Conservation (phyloP, 2,113 vertebrate genomes). For the Phylloscopus trochilus region DNA sequence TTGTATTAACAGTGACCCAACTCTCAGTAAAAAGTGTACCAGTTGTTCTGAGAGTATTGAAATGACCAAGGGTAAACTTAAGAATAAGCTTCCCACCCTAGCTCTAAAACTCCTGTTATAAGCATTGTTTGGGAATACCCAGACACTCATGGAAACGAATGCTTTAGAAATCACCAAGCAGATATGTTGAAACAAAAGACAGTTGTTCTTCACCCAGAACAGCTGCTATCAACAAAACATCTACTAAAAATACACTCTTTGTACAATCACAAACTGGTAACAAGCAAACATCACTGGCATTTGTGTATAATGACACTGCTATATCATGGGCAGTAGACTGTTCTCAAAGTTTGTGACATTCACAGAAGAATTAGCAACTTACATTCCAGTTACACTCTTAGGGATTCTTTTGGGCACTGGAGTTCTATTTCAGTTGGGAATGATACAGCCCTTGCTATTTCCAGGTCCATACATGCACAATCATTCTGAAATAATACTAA, state of each 20-base stretch:
- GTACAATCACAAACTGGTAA: neutral
- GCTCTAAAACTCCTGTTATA: neutral
- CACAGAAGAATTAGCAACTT: neutral
- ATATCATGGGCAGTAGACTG: neutral
- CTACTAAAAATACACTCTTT: neutral
- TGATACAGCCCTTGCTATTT: neutral
- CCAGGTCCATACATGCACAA: neutral
- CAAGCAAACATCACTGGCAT: neutral
- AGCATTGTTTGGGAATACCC: neutral
- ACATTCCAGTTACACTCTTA: neutral
- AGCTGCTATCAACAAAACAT: conserved; percentile 3
- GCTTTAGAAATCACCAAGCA: conserved; percentile 14
- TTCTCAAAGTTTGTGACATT: neutral
- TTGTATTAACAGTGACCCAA: neutral
- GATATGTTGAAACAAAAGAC: conserved; percentile 34
- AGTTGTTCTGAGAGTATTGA: neutral
- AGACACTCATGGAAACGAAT: neutral
- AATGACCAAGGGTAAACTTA: neutral
- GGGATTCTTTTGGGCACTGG: neutral
- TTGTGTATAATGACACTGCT: neutral
- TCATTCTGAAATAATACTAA: neutral
- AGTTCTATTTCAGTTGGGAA: neutral
- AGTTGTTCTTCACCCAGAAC: conserved; percentile 1
- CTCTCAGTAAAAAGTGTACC: neutral
- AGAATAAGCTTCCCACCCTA: neutral